Conservation (phyloP, 2,888 invertebrate genomes). For the Chrysomela aeneicollis region DNA sequence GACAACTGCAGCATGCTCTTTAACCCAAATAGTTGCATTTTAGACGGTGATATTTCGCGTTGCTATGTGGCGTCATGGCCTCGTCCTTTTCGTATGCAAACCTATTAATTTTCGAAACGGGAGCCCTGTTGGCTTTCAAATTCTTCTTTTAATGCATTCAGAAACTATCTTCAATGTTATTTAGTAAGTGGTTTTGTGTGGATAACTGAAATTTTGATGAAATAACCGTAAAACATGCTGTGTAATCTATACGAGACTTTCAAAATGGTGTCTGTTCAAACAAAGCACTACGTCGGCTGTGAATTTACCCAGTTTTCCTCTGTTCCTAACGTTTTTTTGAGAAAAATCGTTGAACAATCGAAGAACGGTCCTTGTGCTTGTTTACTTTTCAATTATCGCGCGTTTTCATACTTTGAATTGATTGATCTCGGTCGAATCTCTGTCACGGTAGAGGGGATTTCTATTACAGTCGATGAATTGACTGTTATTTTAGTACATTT, state of each 20-base stretch:
- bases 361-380: conserved; percentile 40
- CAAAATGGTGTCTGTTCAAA: conserved; percentile 71
- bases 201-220: conserved; percentile 13
- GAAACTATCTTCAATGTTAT: conserved; percentile 11
- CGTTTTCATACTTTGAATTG: conserved; percentile 51
- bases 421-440: conserved; percentile 50
- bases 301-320: conserved; percentile 37
- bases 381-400: conserved; percentile 52
- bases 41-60: conserved; percentile 62
- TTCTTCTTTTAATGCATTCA: conserved; percentile 12
- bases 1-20: conserved; percentile 62
- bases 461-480: conserved; percentile 38
- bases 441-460: conserved; percentile 39
- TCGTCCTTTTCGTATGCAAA: conserved; percentile 41
- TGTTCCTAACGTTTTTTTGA: conserved; percentile 31
- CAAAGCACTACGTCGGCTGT: conserved; percentile 55
- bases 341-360: conserved; percentile 27
- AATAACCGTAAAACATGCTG: conserved; percentile 37
- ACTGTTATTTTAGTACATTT: conserved; percentile 29
- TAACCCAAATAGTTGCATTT: conserved; percentile 57
- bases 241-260: conserved; percentile 59
- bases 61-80: conserved; percentile 54
- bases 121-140: background rate
- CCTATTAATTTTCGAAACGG: conserved; percentile 28
- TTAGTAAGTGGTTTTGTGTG: conserved; percentile 25